These are phyloP conservation scores for Cervus canadensis DNA, from an alignment of 2,113 vertebrate species.

Conservation along the genomic window DNA sequence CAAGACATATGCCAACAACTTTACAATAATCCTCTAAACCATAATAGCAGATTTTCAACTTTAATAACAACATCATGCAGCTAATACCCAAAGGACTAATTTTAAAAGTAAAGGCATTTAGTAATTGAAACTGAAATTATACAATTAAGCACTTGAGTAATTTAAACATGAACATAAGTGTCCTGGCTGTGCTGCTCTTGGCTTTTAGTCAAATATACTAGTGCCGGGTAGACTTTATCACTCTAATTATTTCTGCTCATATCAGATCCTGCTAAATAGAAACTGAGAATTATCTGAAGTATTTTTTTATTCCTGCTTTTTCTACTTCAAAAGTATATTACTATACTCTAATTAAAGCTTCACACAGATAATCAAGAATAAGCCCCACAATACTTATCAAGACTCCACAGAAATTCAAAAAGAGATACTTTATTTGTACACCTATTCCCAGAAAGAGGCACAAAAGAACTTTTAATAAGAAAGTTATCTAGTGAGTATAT, in stretches of 20 bases:
- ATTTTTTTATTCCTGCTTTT: slow-evolving; percentile 58
- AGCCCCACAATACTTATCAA: slow-evolving; percentile 15
- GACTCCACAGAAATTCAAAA: slow-evolving; percentile 22
- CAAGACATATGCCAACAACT: slow-evolving; percentile 78
- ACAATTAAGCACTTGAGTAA: slow-evolving; percentile 83
- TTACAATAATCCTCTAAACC: slow-evolving; percentile 78
- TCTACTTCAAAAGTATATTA: slow-evolving; percentile 44
- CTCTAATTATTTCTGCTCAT: slow-evolving; percentile 76
- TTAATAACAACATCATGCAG: slow-evolving; percentile 75
- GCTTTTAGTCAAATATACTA: slow-evolving; percentile 79
- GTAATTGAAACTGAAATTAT: slow-evolving; percentile 82
- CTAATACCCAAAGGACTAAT: slow-evolving; percentile 77
- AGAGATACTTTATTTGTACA: not conserved
- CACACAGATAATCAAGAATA: slow-evolving; percentile 51
- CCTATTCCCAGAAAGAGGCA: slow-evolving; percentile 8
- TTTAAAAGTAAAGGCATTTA: slow-evolving; percentile 75
- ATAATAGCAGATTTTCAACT: slow-evolving; percentile 79
- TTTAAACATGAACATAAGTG: slow-evolving; percentile 81
- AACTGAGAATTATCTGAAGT: slow-evolving; percentile 67
- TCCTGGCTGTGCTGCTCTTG: slow-evolving; percentile 77
- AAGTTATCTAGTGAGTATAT: not conserved
- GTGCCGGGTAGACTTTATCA: slow-evolving; percentile 71
- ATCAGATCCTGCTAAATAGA: slow-evolving; percentile 74
- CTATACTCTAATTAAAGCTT: slow-evolving; percentile 53
- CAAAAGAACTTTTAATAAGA: not conserved